These are phyloP conservation scores for Parazoanthus atlanticus DNA, from an alignment of 92 coral and sea anemone genomes.

Conservation along the genomic window DNA sequence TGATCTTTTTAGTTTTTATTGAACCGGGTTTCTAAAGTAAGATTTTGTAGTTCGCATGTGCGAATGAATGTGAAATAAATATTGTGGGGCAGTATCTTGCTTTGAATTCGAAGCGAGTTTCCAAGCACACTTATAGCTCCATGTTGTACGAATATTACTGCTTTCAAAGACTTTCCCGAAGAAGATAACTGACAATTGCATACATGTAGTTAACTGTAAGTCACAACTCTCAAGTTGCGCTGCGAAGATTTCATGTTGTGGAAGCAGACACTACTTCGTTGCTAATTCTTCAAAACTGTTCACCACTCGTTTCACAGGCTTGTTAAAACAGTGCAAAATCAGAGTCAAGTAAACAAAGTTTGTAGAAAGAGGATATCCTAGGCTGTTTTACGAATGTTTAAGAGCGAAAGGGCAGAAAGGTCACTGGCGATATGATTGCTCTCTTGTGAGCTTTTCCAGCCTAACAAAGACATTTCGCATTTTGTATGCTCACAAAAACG, in stretches of 20 bases:
- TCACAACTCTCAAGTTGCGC: neutral
- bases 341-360: conserved; percentile 52
- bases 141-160: neutral
- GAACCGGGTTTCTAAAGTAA: conserved; percentile 15
- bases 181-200: neutral
- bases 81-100: conserved; percentile 35
- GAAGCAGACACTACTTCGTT: neutral
- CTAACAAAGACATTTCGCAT: conserved; percentile 28
- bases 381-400: conserved; percentile 59
- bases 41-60: conserved; percentile 37
- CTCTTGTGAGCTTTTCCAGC: conserved; percentile 13
- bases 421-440: conserved; percentile 66
- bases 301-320: neutral
- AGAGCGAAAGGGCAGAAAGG: conserved; percentile 79
- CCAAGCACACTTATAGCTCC: conserved; percentile 10
- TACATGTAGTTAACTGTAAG: neutral
- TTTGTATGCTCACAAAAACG: conserved; percentile 14
- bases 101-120: conserved; percentile 21
- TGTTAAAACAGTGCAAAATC: conserved; percentile 34
- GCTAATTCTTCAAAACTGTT: neutral
- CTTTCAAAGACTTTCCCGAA: neutral
- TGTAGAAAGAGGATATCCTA: conserved; percentile 65
- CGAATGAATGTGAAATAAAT: conserved; percentile 21
- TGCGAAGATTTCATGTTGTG: conserved; percentile 22
- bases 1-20: neutral